Base-by-base conservation (phyloP, 2,797 vertebrate genomes). In the Parambassis ranga region DNA sequence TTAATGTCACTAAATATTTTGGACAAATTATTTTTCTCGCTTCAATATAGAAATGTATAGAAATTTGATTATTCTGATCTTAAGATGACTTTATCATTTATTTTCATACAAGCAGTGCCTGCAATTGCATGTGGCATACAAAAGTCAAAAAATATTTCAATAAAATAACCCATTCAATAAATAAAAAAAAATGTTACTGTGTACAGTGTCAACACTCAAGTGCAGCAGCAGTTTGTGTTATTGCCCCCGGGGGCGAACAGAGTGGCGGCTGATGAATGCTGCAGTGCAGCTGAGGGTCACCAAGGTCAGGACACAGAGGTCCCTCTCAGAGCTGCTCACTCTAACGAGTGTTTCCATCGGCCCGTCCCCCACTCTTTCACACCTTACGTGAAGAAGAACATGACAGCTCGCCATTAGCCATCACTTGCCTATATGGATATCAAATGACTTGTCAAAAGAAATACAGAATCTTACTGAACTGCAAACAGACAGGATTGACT, bases 371-470 rank as follows among this genome's bases (percentile, higher is more conserved):
- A 65, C 46, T 48, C 18, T 44, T 81, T 86, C 78, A 80, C 77
- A 84, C 75, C 63, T 73, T 42, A 4, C 23, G 14, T 36, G 26
- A 47, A 48, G 66, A 62, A 37, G 33, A 72, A 81, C 62, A 44
- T 63, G 72, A 67, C 60, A 31, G 31, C 63, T 62, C 48, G 31
- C 27, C 19, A 2, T 57, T 57, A 47, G 43, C 65, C 82, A 64
- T 68, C 66, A 50, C 42, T 70, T 22, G 13, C 36, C 50, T 69
- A 49, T 42, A 33, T 52, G 46, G 52, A 68, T 69, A 67, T 80
- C 77, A 82, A 66, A 62, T 14, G 30, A 60, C 52, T 37, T 75
- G 60, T 71, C 71, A 73, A 60, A 66, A 64, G 32, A 76, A 71
- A 79, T 66, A 75, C 14, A 37, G 14, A 82, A 58, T 65, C 36